A percentile compares a stretch with the other conserved stretches of the same genome.
Evolutionary conservation across 2,888 invertebrate species (phyloP).

Genomic region (Leucozona laternaria): DNA sequence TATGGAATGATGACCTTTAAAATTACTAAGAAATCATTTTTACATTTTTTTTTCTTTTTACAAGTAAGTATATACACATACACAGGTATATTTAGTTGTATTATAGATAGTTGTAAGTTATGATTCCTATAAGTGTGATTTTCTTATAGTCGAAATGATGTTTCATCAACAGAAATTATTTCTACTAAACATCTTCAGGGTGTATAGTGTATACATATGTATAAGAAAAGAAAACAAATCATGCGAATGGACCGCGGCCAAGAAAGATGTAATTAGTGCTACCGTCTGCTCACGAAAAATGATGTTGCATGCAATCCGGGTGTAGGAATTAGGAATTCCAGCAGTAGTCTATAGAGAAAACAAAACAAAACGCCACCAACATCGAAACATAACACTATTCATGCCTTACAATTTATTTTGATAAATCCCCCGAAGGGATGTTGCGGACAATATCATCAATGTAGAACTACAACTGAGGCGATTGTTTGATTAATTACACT

Average conservation of each 20-base stretch:
- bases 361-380: constrained; percentile 30
- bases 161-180: neutral
- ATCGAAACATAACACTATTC: constrained; percentile 38
- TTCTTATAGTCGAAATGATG: neutral
- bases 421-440: constrained; percentile 18
- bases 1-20: neutral
- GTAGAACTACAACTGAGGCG: constrained; percentile 53
- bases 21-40: neutral
- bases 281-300: constrained; percentile 38
- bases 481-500: constrained; percentile 63
- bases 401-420: constrained; percentile 35
- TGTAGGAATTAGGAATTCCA: constrained; percentile 42
- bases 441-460: neutral
- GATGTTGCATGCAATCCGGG: constrained; percentile 54
- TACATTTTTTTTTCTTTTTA: neutral
- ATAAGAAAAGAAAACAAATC: constrained; percentile 38
- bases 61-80: neutral
- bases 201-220: neutral
- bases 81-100: too few relatives aligned
- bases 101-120: neutral
- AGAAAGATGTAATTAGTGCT: constrained; percentile 61
- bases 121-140: neutral
- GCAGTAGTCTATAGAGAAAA: constrained; percentile 27
- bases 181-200: neutral
- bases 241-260: constrained; percentile 67